Base-by-base conservation (phyloP, 2,888 invertebrate species). In the Athetis lepigone region DNA sequence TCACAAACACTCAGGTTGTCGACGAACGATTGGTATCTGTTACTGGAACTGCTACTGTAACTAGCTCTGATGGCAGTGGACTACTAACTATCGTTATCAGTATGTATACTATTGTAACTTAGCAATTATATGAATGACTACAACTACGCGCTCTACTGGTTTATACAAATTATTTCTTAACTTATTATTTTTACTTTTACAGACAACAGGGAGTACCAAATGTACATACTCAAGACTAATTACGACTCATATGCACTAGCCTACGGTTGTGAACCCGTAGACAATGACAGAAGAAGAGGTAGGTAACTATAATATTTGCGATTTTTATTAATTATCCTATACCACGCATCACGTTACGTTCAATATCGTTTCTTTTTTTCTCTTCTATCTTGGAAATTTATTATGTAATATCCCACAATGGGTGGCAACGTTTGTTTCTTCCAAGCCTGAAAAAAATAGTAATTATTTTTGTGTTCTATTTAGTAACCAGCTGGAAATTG, bases 1-100 rank as follows among this genome's bases (percentile, higher is more conserved):
- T 91, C 0, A 81, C 70, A 37, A 91, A 91, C 69, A 87, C 89
- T 0, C 87, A 91, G 63, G 91, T 92, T 11, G 59, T 88, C 33
- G 72, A 87, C 29, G 77, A 85, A 55, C 64, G 61, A 0, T 79
- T 92, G 0, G 75, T 70, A 33, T 80, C 80, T 8, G 86, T 88
- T 18, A 77, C 75, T 37, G 92, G 91, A 18, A 75, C 81, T 1
- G 91, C 90, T 18, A 84, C 84, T 6, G 18, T 87, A 0, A 83
- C 95, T 13, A 95, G 96, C 0, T 95, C 95, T 75, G 96, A 97
- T 80, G 92, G 92, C 0, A 93, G 91, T 51, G 97, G 95, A 57
- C 92, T 95, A 13, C 94, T 97, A 0, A 92, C 95, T 1, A 96
- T 96, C 88, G 95, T 95, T 19, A 96, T 96, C 85, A 88, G 95